These are phyloP conservation scores for Calvadosia cruxmelitensis DNA, from an alignment of 30 jellyfish, hydroid and myxozoan species.

Conservation along the genomic window DNA sequence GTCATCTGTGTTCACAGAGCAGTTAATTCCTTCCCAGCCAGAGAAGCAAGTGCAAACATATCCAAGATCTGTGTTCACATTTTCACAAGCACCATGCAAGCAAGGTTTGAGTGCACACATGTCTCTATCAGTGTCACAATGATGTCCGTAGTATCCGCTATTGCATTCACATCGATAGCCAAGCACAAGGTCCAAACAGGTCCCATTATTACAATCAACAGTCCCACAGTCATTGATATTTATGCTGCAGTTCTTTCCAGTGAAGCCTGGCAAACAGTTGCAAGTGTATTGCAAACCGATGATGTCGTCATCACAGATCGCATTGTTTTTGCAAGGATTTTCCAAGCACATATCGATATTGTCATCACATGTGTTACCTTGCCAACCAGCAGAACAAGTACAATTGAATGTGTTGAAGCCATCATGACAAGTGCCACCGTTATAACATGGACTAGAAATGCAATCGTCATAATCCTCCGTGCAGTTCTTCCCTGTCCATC, in stretches of 20 bases:
- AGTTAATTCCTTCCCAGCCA: conserved; percentile 50
- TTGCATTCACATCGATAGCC: conserved; percentile 9
- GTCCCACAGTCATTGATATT: conserved; percentile 10
- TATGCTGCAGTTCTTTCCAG: conserved; percentile 10
- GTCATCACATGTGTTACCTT: conserved; percentile 41
- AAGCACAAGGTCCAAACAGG: conserved; percentile 4
- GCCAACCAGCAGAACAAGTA: conserved; percentile 52
- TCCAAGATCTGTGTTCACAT: conserved; percentile 11
- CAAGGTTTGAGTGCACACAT: conserved; percentile 44
- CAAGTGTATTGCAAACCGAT: conserved; percentile 40
- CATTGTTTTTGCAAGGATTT: conserved; percentile 55
- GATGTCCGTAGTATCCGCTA: conserved; percentile 18
- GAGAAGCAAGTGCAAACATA: conserved; percentile 44
- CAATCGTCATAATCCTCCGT: conserved; percentile 43
- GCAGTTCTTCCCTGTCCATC: conserved; percentile 56
- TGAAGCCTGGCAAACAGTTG: conserved; percentile 33
- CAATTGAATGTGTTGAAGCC: conserved; percentile 43
- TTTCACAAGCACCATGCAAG: conserved; percentile 15
- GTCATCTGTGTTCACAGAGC: conserved; percentile 41
- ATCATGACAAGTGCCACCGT: conserved; percentile 48
- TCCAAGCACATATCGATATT: conserved; percentile 45
- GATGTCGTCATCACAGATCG: conserved; percentile 36
- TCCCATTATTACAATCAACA: conserved; percentile 14
- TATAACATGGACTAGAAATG: conserved; percentile 34
- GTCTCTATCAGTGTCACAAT: conserved; percentile 45